Evolutionary conservation across 2,888 invertebrate species (phyloP).

Genomic region (Trichopria drosophilae): DNA sequence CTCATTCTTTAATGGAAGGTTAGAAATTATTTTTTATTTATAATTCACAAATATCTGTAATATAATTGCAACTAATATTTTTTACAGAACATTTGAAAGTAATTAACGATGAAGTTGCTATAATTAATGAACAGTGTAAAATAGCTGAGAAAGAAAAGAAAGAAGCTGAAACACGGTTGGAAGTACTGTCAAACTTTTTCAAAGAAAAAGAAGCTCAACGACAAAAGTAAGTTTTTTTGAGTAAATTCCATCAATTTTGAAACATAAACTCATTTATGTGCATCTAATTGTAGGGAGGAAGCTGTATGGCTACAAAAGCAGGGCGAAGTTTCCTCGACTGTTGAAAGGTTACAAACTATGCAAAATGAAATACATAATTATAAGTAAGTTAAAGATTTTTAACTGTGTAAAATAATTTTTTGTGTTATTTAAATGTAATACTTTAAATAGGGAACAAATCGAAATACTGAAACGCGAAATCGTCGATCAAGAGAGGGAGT

Average conservation of each 20-base stretch:
- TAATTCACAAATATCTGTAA: not conserved
- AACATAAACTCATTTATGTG: too few relatives aligned
- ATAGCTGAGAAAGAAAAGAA: slow-evolving; percentile 71
- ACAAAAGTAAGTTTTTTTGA: slow-evolving; percentile 68
- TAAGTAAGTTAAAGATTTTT: slow-evolving; percentile 65
- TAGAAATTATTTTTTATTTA: not conserved
- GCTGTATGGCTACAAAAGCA: slow-evolving; percentile 78
- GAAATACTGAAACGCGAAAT: slow-evolving; percentile 79
- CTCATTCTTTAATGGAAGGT: slow-evolving; percentile 58
- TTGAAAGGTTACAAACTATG: slow-evolving; percentile 75
- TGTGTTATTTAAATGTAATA: too few relatives aligned
- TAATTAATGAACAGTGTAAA: slow-evolving; percentile 64
- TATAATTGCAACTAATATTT: slow-evolving; percentile 3
- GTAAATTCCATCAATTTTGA: not conserved
- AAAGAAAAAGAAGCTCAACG: slow-evolving; percentile 86
- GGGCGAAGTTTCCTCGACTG: slow-evolving; percentile 79
- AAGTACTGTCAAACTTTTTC: slow-evolving; percentile 86
- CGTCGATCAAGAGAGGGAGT: slow-evolving; percentile 77
- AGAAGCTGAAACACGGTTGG: slow-evolving; percentile 81
- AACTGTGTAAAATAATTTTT: too few relatives aligned
- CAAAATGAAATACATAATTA: slow-evolving; percentile 79
- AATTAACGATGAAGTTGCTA: slow-evolving; percentile 60
- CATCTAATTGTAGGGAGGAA: slow-evolving; percentile 69
- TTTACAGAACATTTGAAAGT: slow-evolving; percentile 34
- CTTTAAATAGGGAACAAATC: slow-evolving; percentile 64